These are phyloP conservation scores for Xiphophorus couchianus DNA, from an alignment of 2,113 vertebrate genomes.

Conservation along the genomic window DNA sequence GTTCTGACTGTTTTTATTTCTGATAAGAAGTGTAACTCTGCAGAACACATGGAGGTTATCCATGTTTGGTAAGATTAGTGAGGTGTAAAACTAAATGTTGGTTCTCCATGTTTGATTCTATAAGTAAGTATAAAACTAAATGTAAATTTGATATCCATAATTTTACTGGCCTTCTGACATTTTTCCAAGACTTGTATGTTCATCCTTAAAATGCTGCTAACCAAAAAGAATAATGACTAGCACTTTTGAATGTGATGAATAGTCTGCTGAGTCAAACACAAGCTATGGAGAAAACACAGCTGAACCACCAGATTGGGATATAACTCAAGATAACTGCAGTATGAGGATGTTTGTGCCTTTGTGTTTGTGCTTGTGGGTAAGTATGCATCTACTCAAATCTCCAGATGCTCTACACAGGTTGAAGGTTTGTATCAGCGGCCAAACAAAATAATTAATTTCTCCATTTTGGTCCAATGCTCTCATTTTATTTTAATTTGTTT, in stretches of 20 bases:
- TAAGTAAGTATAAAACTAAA: too few species aligned
- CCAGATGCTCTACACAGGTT: conserved; percentile 16
- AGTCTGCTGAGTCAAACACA: conserved; percentile 59
- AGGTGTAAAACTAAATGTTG: too few species aligned
- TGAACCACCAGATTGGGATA: conserved; percentile 32
- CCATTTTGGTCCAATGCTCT: conserved; percentile 54
- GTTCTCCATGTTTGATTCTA: too few species aligned
- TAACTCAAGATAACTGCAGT: conserved; percentile 44
- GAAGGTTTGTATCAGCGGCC: conserved; percentile 48
- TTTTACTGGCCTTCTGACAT: neutral
- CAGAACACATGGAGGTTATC: too few species aligned
- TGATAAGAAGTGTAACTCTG: too few species aligned
- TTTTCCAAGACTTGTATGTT: neutral
- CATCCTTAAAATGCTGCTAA: conserved; percentile 12
- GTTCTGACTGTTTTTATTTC: too few species aligned
- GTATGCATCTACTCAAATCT: conserved; percentile 8
- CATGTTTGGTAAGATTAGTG: too few species aligned
- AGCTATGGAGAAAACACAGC: conserved; percentile 32
- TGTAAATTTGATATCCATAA: neutral
- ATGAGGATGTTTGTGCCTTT: conserved; percentile 13
- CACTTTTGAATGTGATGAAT: conserved; percentile 25
- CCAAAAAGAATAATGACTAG: conserved; percentile 28
- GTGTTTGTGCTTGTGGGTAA: conserved; percentile 9
- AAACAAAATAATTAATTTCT: conserved; percentile 70
- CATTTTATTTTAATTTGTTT: conserved; percentile 72